Conservation (phyloP, 2,797 vertebrate species). For the Leptatherina wallacei region DNA sequence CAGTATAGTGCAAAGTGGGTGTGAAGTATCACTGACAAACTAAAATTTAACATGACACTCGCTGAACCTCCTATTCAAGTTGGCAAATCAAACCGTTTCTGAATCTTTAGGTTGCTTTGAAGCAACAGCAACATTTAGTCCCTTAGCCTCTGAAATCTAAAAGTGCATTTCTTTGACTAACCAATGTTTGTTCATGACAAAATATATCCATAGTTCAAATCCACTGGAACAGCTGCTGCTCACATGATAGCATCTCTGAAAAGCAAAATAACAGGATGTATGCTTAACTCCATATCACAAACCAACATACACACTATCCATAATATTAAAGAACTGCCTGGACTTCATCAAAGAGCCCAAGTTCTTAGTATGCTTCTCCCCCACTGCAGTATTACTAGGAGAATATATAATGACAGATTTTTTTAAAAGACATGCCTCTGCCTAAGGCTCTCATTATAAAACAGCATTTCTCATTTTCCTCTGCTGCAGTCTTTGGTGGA, state of each 20-base stretch:
- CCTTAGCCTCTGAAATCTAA: constrained; percentile 9
- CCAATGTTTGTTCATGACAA: constrained; percentile 32
- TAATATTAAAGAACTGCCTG: constrained; percentile 58
- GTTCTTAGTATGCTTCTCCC: constrained; percentile 73
- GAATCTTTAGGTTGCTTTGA: constrained; percentile 13
- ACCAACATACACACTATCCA: constrained; percentile 41
- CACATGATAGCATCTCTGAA: constrained; percentile 33
- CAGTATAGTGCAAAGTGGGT: constrained; percentile 59
- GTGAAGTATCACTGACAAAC: constrained; percentile 57
- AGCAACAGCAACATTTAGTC: not conserved
- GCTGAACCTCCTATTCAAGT: constrained; percentile 41
- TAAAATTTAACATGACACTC: constrained; percentile 61
- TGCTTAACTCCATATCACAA: constrained; percentile 45
- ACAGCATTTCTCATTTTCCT: constrained; percentile 79
- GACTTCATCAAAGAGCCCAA: constrained; percentile 60
- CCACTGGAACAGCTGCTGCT: constrained; percentile 15
- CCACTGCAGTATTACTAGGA: constrained; percentile 69
- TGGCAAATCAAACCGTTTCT: constrained; percentile 30
- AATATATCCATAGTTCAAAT: constrained; percentile 36
- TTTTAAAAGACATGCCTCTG: constrained; percentile 77
- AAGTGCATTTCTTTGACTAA: constrained; percentile 6
- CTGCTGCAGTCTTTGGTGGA: constrained; percentile 71
- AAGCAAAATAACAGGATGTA: constrained; percentile 39
- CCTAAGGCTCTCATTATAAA: constrained; percentile 81
- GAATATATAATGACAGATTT: constrained; percentile 82